Percentiles rank a stretch among this genome's conserved stretches.
Evolutionary conservation across 2,888 invertebrate genomes (phyloP).

Genomic region (Drosophila nr. fundita): DNA sequence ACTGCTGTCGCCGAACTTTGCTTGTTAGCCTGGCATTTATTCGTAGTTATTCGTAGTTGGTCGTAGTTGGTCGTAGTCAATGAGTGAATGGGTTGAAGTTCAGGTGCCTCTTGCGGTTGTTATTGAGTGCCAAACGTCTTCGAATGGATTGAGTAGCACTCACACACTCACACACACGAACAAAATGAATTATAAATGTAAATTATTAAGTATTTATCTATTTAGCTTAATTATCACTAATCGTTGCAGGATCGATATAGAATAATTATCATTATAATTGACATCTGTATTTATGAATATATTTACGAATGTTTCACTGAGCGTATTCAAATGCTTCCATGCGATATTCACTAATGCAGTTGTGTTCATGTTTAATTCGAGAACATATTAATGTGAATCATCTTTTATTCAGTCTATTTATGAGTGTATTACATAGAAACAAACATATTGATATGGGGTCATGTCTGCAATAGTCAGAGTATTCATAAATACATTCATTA

Average conservation of each 20-base stretch:
- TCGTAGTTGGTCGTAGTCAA: constrained; percentile 13
- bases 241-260: neutral
- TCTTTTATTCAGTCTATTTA: neutral
- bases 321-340: neutral
- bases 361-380: neutral
- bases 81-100: constrained; percentile 41
- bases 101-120: constrained; percentile 42
- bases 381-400: neutral
- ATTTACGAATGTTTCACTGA: neutral
- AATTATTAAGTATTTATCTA: neutral
- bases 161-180: neutral
- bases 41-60: constrained; percentile 14
- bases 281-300: neutral
- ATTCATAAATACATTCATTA: neutral
- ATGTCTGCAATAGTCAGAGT: neutral
- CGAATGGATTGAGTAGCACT: constrained; percentile 4
- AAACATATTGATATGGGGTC: too few relatives aligned
- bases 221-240: neutral
- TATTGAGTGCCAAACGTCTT: constrained; percentile 16
- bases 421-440: neutral
- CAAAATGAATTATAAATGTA: neutral
- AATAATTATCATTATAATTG: neutral
- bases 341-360: neutral
- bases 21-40: constrained; percentile 31
- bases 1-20: neutral